Evolutionary conservation across 2,113 vertebrate genomes (phyloP).

Genomic region (Actenoides hombroni): DNA sequence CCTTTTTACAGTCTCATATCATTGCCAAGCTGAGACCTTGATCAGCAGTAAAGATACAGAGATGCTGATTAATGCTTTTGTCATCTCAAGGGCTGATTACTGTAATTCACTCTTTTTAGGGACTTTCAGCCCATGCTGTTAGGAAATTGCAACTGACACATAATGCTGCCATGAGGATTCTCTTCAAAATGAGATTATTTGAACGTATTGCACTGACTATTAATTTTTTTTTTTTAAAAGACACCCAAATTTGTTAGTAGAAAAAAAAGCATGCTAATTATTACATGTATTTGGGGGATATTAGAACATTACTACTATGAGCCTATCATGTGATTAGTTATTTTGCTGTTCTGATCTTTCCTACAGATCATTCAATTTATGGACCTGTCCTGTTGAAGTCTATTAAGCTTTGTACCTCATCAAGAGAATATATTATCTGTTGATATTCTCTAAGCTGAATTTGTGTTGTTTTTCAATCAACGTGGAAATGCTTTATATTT

Average conservation of each 20-base stretch:
- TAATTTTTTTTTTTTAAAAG: background rate
- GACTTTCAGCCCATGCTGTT: slow-evolving; percentile 56
- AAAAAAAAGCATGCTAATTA: background rate
- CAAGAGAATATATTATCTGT: background rate
- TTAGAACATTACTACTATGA: background rate
- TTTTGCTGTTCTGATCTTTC: background rate
- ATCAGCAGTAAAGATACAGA: slow-evolving; percentile 53
- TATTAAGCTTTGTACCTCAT: background rate
- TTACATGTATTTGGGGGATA: background rate
- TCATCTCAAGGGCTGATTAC: slow-evolving; percentile 68
- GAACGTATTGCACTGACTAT: slow-evolving; percentile 35
- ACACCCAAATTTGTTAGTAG: background rate
- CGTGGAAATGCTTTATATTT: background rate
- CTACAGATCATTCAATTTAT: background rate
- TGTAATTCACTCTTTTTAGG: slow-evolving; percentile 63
- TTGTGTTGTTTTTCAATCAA: background rate
- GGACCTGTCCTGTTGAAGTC: background rate
- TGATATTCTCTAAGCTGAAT: background rate
- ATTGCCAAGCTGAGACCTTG: slow-evolving; percentile 57
- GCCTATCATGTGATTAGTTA: background rate
- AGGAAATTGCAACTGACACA: slow-evolving; percentile 53
- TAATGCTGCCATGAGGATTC: slow-evolving; percentile 48
- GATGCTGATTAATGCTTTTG: slow-evolving; percentile 74
- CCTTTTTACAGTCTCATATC: slow-evolving; percentile 52
- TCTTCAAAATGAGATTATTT: slow-evolving; percentile 59